Conservation (phyloP, 2,797 vertebrate species). For the Hypotaenidia okinawae region DNA sequence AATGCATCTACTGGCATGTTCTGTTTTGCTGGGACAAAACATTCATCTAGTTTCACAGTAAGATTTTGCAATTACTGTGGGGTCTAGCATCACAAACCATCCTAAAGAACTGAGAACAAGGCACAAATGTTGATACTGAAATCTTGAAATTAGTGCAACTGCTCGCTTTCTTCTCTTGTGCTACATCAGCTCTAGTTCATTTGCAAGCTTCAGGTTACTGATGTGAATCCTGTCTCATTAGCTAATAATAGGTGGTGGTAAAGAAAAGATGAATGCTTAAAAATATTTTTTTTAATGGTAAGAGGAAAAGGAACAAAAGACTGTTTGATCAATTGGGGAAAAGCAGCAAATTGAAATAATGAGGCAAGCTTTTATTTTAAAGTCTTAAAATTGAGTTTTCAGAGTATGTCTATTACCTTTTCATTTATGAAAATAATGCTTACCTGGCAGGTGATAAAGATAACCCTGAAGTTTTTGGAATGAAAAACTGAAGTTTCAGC, state of each 20-base stretch:
- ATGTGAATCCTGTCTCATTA: not conserved
- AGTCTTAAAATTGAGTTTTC: not conserved
- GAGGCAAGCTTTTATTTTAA: not conserved
- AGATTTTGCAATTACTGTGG: not conserved
- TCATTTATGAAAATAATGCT: not conserved
- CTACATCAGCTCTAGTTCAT: not conserved
- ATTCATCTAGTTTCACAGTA: not conserved
- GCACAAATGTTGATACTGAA: not conserved
- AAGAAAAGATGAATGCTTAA: not conserved
- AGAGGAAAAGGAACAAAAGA: not conserved
- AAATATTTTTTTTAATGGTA: not conserved
- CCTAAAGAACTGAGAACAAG: not conserved
- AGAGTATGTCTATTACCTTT: not conserved
- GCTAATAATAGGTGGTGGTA: not conserved
- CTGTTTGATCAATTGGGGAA: not conserved
- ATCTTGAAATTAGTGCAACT: not conserved
- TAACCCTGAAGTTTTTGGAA: conserved; percentile 7
- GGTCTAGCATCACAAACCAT: not conserved
- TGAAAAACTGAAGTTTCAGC: not conserved
- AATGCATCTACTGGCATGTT: not conserved
- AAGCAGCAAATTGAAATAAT: conserved; percentile 17
- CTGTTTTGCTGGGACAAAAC: not conserved
- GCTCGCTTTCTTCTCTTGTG: not conserved
- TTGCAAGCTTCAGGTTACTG: not conserved
- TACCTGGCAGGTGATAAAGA: conserved; percentile 7